Evolutionary conservation across 35 echinoderm and acorn worm genomes (phyloP), one percentile per base, ranked within the genome.

Genomic region (Stichopus chloronotus): DNA sequence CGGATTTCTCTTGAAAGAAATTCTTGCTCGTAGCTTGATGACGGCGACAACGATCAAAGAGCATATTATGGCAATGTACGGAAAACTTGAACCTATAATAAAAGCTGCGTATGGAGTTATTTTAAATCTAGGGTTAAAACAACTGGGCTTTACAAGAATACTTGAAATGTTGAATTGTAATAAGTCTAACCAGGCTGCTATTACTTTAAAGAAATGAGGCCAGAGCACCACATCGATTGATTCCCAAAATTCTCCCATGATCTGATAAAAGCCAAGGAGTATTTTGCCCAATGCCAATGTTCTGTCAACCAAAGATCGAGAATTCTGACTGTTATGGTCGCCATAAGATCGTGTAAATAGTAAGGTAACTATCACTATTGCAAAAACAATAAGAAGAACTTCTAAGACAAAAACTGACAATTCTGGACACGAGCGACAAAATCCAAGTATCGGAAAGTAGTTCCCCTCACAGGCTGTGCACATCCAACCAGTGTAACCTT

Each of bases 261-360:
- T 78, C 58, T 93, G 92, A 54, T 93, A 93, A 93, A 84, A 93
- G 54, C 58, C 77, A 5, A 72, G 68, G 21, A 72, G 14, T 72
- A 72, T 72, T 72, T 72, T 63, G 23, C 61, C 57, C 19, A 56
- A 59, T 5, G 61, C 85, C 25, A 88, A 5, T 56, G 8, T 59
- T 9, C 55, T 52, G 57, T 61, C 61, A 7, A 88, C 9, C 5
- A 63, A 3, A 57, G 58, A 69, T 61, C 85, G 61, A 4, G 17
- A 5, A 5, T 14, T 17, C 11, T 12, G 4, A 8, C 52, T 23
- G 5, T 4, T 55, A 63, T 88, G 55, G 3, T 60, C 12, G 17
- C 57, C n/a, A 25, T 88, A 69, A 69, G 8, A 69, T 6, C 65
- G 17, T 14, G 25, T 22, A 21, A 63, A 9, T 16, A 58, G 13